These are phyloP conservation scores for Triops longicaudatus DNA, from an alignment of 1,140 invertebrate species.

Conservation along the genomic window DNA sequence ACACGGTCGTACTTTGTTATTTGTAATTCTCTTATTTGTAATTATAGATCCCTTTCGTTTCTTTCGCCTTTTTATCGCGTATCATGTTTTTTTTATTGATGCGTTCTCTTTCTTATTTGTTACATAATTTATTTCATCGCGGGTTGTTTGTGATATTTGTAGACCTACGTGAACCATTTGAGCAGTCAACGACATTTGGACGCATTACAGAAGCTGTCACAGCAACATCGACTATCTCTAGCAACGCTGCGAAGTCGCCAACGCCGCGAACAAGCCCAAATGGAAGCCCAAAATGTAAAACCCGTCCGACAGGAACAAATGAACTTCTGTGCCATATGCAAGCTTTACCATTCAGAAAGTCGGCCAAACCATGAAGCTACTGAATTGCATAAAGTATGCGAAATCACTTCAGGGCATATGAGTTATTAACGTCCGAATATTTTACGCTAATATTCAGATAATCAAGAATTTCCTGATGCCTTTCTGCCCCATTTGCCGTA, in stretches of 20 bases:
- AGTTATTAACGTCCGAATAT: not conserved
- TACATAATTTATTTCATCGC: too few species aligned
- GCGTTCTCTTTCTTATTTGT: too few species aligned
- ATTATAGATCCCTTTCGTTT: too few species aligned
- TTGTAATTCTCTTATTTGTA: too few species aligned
- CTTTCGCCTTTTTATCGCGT: too few species aligned
- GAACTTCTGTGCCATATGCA: slow-evolving; percentile 65
- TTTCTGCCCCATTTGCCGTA: slow-evolving; percentile 58
- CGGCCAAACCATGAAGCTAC: slow-evolving; percentile 63
- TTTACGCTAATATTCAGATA: slow-evolving; percentile 42
- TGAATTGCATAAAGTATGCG: slow-evolving; percentile 49
- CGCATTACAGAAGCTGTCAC: slow-evolving; percentile 58
- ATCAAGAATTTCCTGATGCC: slow-evolving; percentile 74
- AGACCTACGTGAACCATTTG: slow-evolving; percentile 62
- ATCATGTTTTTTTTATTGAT: too few species aligned
- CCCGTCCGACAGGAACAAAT: not conserved
- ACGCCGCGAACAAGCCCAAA: slow-evolving; percentile 57
- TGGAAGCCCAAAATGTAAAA: slow-evolving; percentile 42
- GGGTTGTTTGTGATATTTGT: slow-evolving; percentile 25
- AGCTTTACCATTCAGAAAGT: slow-evolving; percentile 66
- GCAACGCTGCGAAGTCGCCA: slow-evolving; percentile 62
- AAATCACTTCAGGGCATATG: not conserved
- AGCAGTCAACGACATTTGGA: slow-evolving; percentile 56
- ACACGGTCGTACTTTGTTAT: too few species aligned
- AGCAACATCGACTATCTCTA: slow-evolving; percentile 58